Evolutionary conservation across 2,113 vertebrate genomes (phyloP), one percentile per base, ranked within the genome.

Genomic region (Cathartes aura): DNA sequence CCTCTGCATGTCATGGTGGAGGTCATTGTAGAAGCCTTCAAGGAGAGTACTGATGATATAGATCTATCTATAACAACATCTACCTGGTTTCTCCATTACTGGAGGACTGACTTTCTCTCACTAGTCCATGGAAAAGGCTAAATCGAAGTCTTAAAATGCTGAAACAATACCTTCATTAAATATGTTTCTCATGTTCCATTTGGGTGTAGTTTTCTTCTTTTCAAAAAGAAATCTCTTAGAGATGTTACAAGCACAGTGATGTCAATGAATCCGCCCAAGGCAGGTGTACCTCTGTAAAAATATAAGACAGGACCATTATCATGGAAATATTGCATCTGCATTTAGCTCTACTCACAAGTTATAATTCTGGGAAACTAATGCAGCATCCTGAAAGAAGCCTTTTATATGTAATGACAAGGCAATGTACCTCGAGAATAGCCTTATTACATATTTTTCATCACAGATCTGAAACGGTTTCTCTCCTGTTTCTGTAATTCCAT

Each of bases 391-490:
- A 91, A 97, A 93, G 52, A 87, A 94, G 21, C 29, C 42, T 94
- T 84, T 96, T 86, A 21, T 91, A 34, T 70, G 68, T 82, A 88
- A 96, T 76, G 72, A 87, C 91, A 95, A 90, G 68, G 12, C 40
- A 50, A 5, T 21, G 16, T 66, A 89, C 59, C 87, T 95, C 8
- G 17, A 59, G 82, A 92, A 42, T 53, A 85, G 68, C 27, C 52
- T 74, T 90, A 86, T 55, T 43, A 75, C 84, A 20, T 82, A 88
- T 93, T 90, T 97, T 96, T 95, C 67, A 78, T 90, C 72, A 59
- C 24, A 89, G 11, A 11, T 43, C 58, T 82, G 76, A 87, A 86
- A 80, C 1, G 3, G 15, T 50, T 93, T 73, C n/a, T 91, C 34
- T 95, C 48, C 53, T 60, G 10, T 73, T 93, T 94, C 66, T 80